Percentiles rank a stretch among this genome's conserved stretches.
phyloP scores from a whole-genome alignment of 2,888 invertebrate genomes.

The Aricia artaxerxes region DNA sequence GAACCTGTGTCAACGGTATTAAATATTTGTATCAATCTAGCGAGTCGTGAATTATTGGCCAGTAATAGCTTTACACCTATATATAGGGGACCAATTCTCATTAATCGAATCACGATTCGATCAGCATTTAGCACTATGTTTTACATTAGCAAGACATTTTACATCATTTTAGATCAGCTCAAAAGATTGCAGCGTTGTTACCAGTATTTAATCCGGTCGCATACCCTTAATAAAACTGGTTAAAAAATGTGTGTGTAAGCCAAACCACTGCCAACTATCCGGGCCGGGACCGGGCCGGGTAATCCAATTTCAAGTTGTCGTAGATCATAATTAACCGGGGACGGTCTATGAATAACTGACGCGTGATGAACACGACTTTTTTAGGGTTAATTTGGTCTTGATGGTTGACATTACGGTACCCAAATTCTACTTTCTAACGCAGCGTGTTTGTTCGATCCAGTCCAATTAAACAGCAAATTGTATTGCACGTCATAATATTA shows the following conservation, averaged over 20 bases:
- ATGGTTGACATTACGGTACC: background rate
- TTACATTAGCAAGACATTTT: too few relatives aligned
- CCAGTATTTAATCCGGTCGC: background rate
- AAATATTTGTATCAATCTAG: slow-evolving; percentile 9
- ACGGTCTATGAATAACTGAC: slow-evolving; percentile 64
- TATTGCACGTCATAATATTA: too few relatives aligned
- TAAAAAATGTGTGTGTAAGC: background rate
- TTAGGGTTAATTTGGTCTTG: background rate
- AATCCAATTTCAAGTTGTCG: slow-evolving; percentile 66
- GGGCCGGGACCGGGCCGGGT: slow-evolving; percentile 49
- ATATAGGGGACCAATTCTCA: background rate
- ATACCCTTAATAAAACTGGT: background rate
- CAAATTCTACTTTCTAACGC: too few relatives aligned
- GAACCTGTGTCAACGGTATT: slow-evolving; percentile 17
- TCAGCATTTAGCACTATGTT: too few relatives aligned
- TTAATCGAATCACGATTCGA: background rate
- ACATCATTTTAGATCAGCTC: background rate
- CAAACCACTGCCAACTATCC: slow-evolving; percentile 36
- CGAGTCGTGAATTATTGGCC: background rate
- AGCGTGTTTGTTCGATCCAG: too few relatives aligned
- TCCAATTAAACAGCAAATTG: too few relatives aligned
- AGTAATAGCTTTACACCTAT: background rate
- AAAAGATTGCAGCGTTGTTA: background rate
- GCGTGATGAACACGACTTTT: slow-evolving; percentile 35
- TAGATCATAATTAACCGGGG: slow-evolving; percentile 64